Percentiles rank a stretch among this genome's conserved stretches.
phyloP scores from a whole-genome alignment of 2,113 vertebrate species.

The Lampris incognitus region DNA sequence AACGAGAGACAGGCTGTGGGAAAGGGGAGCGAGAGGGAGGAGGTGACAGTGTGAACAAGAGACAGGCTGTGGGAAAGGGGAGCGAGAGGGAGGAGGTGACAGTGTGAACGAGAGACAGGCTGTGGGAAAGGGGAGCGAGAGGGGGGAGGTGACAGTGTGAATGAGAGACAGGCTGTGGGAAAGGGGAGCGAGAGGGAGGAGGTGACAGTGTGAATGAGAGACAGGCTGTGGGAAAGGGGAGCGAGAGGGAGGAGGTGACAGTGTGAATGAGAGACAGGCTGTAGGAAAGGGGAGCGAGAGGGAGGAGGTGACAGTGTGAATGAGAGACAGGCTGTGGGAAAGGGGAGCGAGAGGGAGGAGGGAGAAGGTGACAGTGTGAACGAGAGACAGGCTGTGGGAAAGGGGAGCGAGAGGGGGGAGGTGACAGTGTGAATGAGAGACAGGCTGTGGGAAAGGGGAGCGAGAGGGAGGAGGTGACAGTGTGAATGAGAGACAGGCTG shows the following conservation, averaged over 20 bases:
- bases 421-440: no score
- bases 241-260: conserved; percentile 14
- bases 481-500: no score
- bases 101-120: not conserved
- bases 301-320: no score
- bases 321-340: no score
- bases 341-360: no score
- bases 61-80: conserved; percentile 3
- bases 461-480: no score
- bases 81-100: conserved; percentile 4
- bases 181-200: conserved; percentile 5
- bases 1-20: no score
- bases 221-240: not conserved
- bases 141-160: conserved; percentile 30
- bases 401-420: no score
- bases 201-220: conserved; percentile 8
- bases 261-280: conserved; percentile 50
- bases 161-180: conserved; percentile 45
- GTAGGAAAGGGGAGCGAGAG: not conserved
- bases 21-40: no score
- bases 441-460: no score
- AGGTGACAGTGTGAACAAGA: not conserved
- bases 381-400: no score
- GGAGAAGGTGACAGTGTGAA: no score
- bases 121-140: not conserved